These are phyloP conservation scores for Epizoanthus illoricatus DNA, from an alignment of 92 coral and sea anemone genomes.

Conservation along the genomic window DNA sequence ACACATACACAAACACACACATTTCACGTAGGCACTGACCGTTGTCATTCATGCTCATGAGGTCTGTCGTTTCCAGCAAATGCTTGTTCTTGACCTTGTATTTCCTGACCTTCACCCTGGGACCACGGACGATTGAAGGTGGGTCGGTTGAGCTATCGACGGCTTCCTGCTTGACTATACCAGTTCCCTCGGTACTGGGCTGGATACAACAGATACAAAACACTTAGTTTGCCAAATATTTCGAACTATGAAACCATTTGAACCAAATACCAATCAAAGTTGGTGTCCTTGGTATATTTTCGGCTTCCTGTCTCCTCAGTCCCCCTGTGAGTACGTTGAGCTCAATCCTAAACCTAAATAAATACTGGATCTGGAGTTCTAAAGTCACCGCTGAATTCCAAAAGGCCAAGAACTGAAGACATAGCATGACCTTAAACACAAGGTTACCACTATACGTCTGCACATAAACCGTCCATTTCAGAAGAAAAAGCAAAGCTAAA, in stretches of 20 bases:
- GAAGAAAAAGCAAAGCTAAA: too few species aligned
- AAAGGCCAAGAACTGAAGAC: too few species aligned
- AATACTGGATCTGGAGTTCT: too few species aligned
- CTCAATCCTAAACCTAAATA: too few species aligned
- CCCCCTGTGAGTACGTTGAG: too few species aligned
- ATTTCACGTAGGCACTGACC: constrained; percentile 16
- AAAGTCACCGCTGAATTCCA: too few species aligned
- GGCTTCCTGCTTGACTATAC: background rate
- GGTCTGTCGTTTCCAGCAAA: constrained; percentile 22
- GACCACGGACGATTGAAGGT: constrained; percentile 10
- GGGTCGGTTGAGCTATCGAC: constrained; percentile 22
- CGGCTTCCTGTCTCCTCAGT: too few species aligned
- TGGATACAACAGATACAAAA: background rate
- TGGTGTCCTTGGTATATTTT: background rate
- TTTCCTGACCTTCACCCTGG: constrained; percentile 22
- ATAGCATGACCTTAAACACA: too few species aligned
- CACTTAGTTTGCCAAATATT: background rate
- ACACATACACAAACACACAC: background rate
- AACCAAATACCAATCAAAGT: background rate
- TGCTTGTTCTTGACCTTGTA: constrained; percentile 33
- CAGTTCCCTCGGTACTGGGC: background rate
- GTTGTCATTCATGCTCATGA: constrained; percentile 42
- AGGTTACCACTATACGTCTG: too few species aligned
- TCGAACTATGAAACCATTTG: too few species aligned
- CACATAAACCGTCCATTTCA: too few species aligned